Evolutionary conservation across 1,140 invertebrate species (phyloP), one percentile per base, ranked within the genome.

Genomic region (Zaprionus capensis): DNA sequence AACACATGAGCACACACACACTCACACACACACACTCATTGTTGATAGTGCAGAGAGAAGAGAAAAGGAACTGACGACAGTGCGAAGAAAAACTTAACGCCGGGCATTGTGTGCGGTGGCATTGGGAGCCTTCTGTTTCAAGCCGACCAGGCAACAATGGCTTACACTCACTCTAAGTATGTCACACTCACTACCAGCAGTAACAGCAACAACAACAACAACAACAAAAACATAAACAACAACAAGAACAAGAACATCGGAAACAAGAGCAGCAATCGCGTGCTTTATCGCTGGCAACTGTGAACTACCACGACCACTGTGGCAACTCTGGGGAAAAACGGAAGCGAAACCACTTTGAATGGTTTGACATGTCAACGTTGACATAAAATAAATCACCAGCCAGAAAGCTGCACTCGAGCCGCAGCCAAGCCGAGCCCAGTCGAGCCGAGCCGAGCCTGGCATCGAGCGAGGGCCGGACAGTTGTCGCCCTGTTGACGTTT

Each of bases 311-410:
- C 17, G 31, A 56, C 53, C 17, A 34, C 22, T 51, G 57, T 61
- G 44, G 55, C 59, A 76, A 65, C 68, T 71, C 68, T 76, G 22
- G 64, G 44, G 31, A 46, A 57, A 74, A 75, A 61, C 84, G 87
- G 87, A 91, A 91, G 80, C 73, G 78, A 91, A 91, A 91, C 83
- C 87, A 83, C 87, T 91, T 87, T 91, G 87, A 91, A 91, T 91
- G 82, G 87, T 91, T 91, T 91, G 88, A 87, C 88, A 91, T 91
- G 87, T 91, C 87, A 91, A 87, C 87, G 83, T 87, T 91, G 87
- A 88, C 87, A 91, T 91, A 91, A 90, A 90, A 90, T 90, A 90
- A 91, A 91, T 91, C 88, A 91, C 87, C 78, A 77, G 76, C 67
- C 68, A 76, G 71, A 85, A 84, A 90, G 88, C 85, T 87, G 85